These are phyloP conservation scores for Plusia festucae DNA, from an alignment of 2,888 invertebrate species.

Conservation along the genomic window DNA sequence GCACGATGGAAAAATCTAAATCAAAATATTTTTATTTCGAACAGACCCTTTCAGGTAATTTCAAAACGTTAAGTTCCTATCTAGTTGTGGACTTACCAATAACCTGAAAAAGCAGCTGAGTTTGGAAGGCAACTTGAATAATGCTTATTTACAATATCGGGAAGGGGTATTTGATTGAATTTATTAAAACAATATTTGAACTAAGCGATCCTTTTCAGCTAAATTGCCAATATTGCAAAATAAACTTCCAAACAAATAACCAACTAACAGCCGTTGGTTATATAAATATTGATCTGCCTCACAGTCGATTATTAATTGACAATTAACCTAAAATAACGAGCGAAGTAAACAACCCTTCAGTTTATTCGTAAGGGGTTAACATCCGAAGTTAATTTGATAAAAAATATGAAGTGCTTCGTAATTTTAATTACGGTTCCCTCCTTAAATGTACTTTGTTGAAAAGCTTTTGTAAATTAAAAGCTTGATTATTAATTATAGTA, in stretches of 20 bases:
- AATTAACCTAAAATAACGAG: slow-evolving; percentile 46
- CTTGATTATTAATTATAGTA: background rate
- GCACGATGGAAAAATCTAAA: too few species aligned
- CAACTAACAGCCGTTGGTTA: background rate
- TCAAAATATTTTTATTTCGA: too few species aligned
- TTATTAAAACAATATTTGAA: too few species aligned
- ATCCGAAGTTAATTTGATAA: slow-evolving; percentile 30
- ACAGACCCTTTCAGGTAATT: too few species aligned
- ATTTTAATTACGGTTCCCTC: slow-evolving; percentile 14
- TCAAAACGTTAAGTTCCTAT: too few species aligned
- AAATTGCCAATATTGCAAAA: background rate
- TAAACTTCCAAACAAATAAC: background rate
- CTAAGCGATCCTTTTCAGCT: too few species aligned
- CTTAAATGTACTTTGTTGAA: background rate
- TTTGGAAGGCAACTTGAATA: too few species aligned
- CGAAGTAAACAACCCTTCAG: slow-evolving; percentile 24
- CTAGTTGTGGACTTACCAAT: too few species aligned
- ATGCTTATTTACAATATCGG: too few species aligned
- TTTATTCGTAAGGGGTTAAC: slow-evolving; percentile 33
- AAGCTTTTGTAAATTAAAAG: slow-evolving; percentile 11
- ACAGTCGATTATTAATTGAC: slow-evolving; percentile 35
- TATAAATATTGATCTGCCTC: slow-evolving; percentile 5
- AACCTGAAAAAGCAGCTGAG: too few species aligned
- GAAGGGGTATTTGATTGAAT: too few species aligned
- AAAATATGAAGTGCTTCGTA: slow-evolving; percentile 25